These are phyloP conservation scores for Chionoecetes opilio DNA, from an alignment of 1,140 invertebrate species.

Conservation along the genomic window DNA sequence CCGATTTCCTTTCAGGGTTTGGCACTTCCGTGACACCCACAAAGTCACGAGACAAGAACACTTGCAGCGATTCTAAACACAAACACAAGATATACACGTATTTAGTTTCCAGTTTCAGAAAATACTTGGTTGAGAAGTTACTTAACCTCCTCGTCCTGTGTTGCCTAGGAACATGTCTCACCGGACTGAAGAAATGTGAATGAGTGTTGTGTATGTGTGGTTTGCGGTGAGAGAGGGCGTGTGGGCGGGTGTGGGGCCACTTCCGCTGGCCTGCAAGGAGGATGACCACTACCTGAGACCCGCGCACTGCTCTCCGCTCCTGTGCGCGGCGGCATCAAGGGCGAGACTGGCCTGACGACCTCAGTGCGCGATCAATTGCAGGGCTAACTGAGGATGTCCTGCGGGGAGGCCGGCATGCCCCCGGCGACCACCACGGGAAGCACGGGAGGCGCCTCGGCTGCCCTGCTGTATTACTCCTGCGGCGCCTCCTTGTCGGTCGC, in stretches of 20 bases:
- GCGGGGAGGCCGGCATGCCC: conserved; percentile 72
- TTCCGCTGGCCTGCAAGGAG: conserved; percentile 68
- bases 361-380: conserved; percentile 73
- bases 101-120: not conserved
- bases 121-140: conserved; percentile 31
- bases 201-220: conserved; percentile 67
- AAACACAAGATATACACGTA: not conserved
- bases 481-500: conserved; percentile 1
- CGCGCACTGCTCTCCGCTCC: conserved; percentile 47
- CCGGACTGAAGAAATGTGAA: conserved; percentile 68
- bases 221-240: conserved; percentile 47
- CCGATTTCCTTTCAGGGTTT: not conserved
- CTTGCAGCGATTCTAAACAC: not conserved
- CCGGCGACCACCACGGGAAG: conserved; percentile 69
- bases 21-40: not conserved
- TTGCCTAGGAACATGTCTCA: conserved; percentile 65
- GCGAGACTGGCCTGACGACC: conserved; percentile 61
- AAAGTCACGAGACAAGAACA: not conserved
- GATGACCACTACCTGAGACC: conserved; percentile 69
- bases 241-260: conserved; percentile 54
- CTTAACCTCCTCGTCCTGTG: conserved; percentile 62
- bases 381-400: conserved; percentile 77
- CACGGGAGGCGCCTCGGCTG: conserved; percentile 27
- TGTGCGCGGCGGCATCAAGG: conserved; percentile 28
- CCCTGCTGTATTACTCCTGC: not conserved